Base-by-base conservation (phyloP, 2,888 invertebrate genomes). In the Anaspis maculata region DNA sequence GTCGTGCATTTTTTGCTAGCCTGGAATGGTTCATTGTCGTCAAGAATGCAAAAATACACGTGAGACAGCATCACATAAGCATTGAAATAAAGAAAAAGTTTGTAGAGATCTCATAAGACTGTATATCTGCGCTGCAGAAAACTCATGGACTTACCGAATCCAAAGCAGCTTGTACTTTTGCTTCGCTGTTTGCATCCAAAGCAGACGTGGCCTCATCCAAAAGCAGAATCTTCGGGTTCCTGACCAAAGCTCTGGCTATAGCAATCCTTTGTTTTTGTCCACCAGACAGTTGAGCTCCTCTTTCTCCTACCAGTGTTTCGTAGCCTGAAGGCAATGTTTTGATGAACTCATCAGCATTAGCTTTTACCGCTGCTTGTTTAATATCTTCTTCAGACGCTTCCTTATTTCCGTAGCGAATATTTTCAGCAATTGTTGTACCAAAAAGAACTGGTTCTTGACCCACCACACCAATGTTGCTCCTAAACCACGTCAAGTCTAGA, bases 131-230 rank as follows among this genome's bases (percentile, higher is more conserved):
- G n/a, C n/a, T n/a, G n/a, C n/a, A n/a, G n/a, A n/a, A n/a, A n/a
- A n/a, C n/a, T n/a, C n/a, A n/a, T n/a, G n/a, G n/a, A n/a, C n/a
- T n/a, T n/a, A n/a, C n/a, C n/a, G 74, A 79, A 63, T 78, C 85
- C 38, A 82, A 69, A 30, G 77, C 91, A 10, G 74, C 76, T 65
- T 92, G 91, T 0, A 94, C 91, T 62, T 84, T 77, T 0, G 80
- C 74, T 68, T 95, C 94, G 41, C 87, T 89, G 21, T 81, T 77
- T 0, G 83, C 83, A 57, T 92, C 91, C 10, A 91, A 69, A 0
- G 91, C 91, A 2, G 89, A 90, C 1, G 92, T 92, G 0, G 90
- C 91, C 64, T 92, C 91, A 50, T 92, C 91, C 11, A 87, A 60
- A 2, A 88, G 64, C 22, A 88, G 64, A 42, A 92, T 81, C 30